Percentiles rank a stretch among this genome's conserved stretches.
Conservation (phyloP, 2,113 vertebrate genomes). For the Turdus rufiventris region DNA sequence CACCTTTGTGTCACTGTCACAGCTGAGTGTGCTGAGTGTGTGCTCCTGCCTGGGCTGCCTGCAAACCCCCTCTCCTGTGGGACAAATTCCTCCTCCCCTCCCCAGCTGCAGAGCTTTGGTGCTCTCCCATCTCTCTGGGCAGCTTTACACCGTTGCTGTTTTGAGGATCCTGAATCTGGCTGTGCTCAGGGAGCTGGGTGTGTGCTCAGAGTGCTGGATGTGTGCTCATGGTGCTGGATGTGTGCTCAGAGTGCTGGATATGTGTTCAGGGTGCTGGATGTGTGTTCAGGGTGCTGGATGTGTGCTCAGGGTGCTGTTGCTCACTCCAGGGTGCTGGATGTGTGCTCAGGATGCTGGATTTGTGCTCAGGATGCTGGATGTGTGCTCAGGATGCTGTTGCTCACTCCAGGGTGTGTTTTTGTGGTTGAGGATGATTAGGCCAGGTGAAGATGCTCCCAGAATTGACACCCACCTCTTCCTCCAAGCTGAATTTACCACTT, state of each 20-base stretch:
- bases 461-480: constrained; percentile 37
- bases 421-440: not conserved
- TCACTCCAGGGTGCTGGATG: no score
- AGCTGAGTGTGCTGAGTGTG: not conserved
- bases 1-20: not conserved
- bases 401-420: not conserved
- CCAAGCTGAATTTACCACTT: not conserved
- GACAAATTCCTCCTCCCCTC: not conserved
- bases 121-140: not conserved
- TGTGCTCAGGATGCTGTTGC: not conserved
- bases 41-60: not conserved
- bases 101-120: not conserved
- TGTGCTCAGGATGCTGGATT: no score
- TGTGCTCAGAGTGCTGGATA: no score
- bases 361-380: no score
- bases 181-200: not conserved
- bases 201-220: no score
- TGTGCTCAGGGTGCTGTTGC: no score
- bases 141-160: not conserved
- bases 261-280: no score
- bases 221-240: no score
- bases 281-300: no score
- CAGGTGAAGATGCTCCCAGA: not conserved
- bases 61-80: not conserved
- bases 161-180: not conserved